These are phyloP conservation scores for Tetrapedia diversipes DNA, from an alignment of 2,888 invertebrate genomes.

Conservation along the genomic window DNA sequence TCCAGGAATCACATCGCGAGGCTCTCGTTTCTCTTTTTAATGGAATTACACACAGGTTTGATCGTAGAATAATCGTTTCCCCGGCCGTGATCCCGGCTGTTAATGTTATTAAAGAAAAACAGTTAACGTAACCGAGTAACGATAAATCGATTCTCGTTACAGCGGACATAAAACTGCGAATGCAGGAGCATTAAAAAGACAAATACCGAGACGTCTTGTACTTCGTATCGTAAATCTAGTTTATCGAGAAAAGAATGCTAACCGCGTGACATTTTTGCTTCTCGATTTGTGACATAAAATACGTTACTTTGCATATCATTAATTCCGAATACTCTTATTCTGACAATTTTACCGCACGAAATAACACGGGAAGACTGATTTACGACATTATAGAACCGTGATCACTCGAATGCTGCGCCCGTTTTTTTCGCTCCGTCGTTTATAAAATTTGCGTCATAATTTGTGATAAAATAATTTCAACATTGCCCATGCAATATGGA, in stretches of 20 bases:
- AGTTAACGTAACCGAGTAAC: not conserved
- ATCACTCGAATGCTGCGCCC: not conserved
- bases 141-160: constrained; percentile 7
- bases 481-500: too few relatives aligned
- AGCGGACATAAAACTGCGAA: not conserved
- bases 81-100: not conserved
- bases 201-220: not conserved
- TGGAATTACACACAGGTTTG: not conserved
- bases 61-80: not conserved
- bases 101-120: not conserved
- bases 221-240: not conserved
- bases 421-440: not conserved
- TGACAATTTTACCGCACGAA: not conserved
- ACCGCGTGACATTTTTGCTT: not conserved
- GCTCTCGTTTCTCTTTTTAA: not conserved
- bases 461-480: too few relatives aligned
- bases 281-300: not conserved
- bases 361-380: not conserved
- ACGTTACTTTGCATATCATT: constrained; percentile 1
- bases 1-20: not conserved
- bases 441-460: too few relatives aligned
- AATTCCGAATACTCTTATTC: not conserved
- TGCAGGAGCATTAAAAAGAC: not conserved
- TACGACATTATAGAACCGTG: not conserved
- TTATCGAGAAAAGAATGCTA: not conserved